Conservation (phyloP, 2,888 invertebrate genomes). For the Eristalinus aeneus region DNA sequence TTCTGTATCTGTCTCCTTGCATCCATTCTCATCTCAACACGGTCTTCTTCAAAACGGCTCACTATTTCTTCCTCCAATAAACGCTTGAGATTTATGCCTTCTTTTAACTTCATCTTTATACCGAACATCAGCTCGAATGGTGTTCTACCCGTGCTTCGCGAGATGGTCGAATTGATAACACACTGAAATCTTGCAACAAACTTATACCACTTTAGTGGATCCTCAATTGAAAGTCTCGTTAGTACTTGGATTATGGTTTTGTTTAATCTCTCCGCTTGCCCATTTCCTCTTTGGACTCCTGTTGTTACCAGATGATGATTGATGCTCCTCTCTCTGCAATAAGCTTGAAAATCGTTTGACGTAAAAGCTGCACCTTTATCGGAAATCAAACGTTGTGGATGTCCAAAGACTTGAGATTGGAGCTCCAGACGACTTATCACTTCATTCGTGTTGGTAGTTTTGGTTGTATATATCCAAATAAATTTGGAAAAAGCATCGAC, state of each 20-base stretch:
- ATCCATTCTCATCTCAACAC: slow-evolving; percentile 26
- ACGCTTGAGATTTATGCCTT: slow-evolving; percentile 8
- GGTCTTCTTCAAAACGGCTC: slow-evolving; percentile 27
- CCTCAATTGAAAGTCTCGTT: slow-evolving; percentile 47
- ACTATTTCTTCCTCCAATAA: slow-evolving; percentile 36
- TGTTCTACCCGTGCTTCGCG: slow-evolving; percentile 34
- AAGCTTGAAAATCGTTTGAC: slow-evolving; percentile 43
- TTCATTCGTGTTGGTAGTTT: too few relatives aligned
- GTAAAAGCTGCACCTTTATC: slow-evolving; percentile 78
- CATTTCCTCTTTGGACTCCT: too few relatives aligned
- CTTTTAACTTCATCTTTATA: slow-evolving; percentile 31
- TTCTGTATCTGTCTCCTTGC: slow-evolving; percentile 67
- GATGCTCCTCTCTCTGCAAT: slow-evolving; percentile 29
- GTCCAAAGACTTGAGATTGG: slow-evolving; percentile 76
- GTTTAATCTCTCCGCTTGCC: slow-evolving; percentile 40
- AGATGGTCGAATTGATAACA: slow-evolving; percentile 44
- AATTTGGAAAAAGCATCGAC: too few relatives aligned
- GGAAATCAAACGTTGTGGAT: slow-evolving; percentile 75
- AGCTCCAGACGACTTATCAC: too few relatives aligned
- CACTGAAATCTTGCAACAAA: slow-evolving; percentile 31
- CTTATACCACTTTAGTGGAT: slow-evolving; percentile 57
- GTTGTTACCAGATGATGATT: too few relatives aligned
- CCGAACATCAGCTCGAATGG: slow-evolving; percentile 63
- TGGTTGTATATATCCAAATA: too few relatives aligned
- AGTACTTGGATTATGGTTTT: too few relatives aligned